A percentile compares a stretch with the other conserved stretches of the same genome.
Evolutionary conservation across 2,888 invertebrate species (phyloP).

Genomic region (Timandra comae): DNA sequence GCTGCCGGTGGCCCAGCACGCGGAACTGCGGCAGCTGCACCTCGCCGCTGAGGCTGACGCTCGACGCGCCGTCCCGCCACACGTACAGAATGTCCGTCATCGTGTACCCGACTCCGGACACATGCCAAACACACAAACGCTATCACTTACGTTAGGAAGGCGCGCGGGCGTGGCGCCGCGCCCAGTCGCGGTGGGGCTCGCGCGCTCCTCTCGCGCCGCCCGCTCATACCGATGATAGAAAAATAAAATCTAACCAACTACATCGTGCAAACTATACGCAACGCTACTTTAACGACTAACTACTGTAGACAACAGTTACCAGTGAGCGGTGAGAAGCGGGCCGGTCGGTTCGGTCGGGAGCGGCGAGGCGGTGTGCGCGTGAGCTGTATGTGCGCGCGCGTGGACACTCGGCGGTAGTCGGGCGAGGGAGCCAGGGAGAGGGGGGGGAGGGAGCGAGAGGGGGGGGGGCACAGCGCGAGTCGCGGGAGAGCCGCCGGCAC

Average conservation of each 20-base stretch:
- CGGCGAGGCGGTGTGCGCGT: constrained; percentile 4
- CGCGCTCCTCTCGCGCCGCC: constrained; percentile 8
- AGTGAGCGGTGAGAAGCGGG: constrained; percentile 2
- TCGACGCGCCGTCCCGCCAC: constrained; percentile 91
- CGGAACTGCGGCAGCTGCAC: constrained; percentile 96
- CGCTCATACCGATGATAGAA: constrained; percentile 21
- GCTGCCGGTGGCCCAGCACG: constrained; percentile 94
- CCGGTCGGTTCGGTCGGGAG: constrained; percentile 4
- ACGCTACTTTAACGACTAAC: too few relatives aligned
- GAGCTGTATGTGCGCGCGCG: constrained; percentile 1
- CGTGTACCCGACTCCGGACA: constrained; percentile 91
- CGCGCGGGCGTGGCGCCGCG: constrained; percentile 18
- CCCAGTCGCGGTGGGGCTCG: constrained; percentile 17
- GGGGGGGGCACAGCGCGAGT: constrained; percentile 18
- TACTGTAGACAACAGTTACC: too few relatives aligned
- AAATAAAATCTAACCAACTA: constrained; percentile 22
- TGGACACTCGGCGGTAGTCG: not conserved
- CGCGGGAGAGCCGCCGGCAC: constrained; percentile 19
- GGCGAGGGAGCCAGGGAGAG: not conserved
- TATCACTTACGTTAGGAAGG: constrained; percentile 54
- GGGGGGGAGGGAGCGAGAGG: constrained; percentile 4
- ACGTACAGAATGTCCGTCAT: constrained; percentile 93
- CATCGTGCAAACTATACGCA: constrained; percentile 13
- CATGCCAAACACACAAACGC: constrained; percentile 61
- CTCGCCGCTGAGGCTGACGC: constrained; percentile 93